Evolutionary conservation across 1,140 invertebrate genomes (phyloP).

Genomic region (Dendrolimus kikuchii): DNA sequence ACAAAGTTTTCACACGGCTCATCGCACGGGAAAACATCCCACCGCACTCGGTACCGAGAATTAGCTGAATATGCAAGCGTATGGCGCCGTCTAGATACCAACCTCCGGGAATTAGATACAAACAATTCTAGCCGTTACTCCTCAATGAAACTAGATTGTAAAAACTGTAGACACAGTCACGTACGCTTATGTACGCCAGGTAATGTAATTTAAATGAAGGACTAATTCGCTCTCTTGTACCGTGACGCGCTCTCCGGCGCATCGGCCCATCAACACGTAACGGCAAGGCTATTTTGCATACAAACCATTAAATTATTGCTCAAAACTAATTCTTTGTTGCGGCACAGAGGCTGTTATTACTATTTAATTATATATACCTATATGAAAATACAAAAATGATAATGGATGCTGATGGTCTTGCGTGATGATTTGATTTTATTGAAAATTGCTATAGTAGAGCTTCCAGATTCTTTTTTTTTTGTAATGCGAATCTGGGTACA

Average conservation of each 20-base stretch:
- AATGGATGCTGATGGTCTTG: constrained; percentile 54
- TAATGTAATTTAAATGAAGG: constrained; percentile 69
- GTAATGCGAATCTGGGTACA: too few species aligned
- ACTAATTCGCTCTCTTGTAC: constrained; percentile 59
- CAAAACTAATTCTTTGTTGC: constrained; percentile 70
- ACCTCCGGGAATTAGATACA: constrained; percentile 39
- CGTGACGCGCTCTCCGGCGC: constrained; percentile 60
- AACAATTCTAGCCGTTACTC: constrained; percentile 31
- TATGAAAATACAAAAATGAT: constrained; percentile 65
- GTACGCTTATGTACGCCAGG: constrained; percentile 41
- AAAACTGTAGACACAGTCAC: constrained; percentile 38
- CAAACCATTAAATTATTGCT: constrained; percentile 71
- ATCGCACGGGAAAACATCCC: constrained; percentile 40
- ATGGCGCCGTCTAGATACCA: constrained; percentile 26
- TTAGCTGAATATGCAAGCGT: constrained; percentile 24
- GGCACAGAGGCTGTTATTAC: constrained; percentile 65
- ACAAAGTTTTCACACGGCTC: constrained; percentile 62
- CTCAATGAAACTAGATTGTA: constrained; percentile 33
- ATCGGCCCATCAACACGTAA: constrained; percentile 65
- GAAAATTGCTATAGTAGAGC: constrained; percentile 16
- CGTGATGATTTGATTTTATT: constrained; percentile 34
- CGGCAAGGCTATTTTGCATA: constrained; percentile 68
- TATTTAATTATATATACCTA: constrained; percentile 60
- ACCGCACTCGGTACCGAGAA: constrained; percentile 13
- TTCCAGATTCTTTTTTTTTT: too few species aligned